Percentiles rank a stretch among this genome's conserved stretches.
Evolutionary conservation across 1,140 invertebrate genomes (phyloP).

Genomic region (Paraescarpia echinospica): DNA sequence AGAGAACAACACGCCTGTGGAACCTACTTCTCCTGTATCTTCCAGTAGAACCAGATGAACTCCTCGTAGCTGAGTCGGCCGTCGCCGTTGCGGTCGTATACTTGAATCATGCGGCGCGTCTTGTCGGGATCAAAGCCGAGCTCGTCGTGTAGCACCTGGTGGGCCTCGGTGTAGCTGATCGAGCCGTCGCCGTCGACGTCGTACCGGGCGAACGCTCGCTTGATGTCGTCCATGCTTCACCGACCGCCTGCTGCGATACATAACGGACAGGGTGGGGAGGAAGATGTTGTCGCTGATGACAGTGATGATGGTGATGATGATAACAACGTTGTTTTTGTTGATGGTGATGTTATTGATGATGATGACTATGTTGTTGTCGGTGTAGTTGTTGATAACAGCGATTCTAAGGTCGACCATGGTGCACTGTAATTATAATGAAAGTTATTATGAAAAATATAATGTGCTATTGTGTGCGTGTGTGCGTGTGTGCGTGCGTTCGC

Average conservation of each 20-base stretch:
- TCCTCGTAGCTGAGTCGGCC: slow-evolving; percentile 25
- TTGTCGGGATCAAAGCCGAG: slow-evolving; percentile 17
- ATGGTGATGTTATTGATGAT: background rate
- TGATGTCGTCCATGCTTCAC: slow-evolving; percentile 18
- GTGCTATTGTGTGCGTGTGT: no score
- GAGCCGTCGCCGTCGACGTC: slow-evolving; percentile 21
- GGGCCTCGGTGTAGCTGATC: slow-evolving; percentile 13
- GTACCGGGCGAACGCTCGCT: slow-evolving; percentile 3
- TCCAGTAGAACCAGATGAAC: slow-evolving; percentile 29
- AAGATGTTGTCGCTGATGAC: no score
- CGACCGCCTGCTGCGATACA: background rate
- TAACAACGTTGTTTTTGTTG: background rate
- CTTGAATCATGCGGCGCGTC: slow-evolving; percentile 14
- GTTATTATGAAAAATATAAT: background rate
- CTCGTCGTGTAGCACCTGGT: slow-evolving; percentile 13
- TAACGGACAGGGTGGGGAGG: background rate
- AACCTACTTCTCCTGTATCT: slow-evolving; percentile 26
- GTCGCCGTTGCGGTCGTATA: slow-evolving; percentile 24
- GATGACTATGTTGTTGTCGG: background rate
- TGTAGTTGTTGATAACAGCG: background rate
- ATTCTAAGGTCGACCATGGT: background rate
- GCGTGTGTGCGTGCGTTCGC: no score
- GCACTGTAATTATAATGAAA: background rate
- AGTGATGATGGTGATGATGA: no score
- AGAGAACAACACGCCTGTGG: background rate